Percentiles rank a stretch among this genome's conserved stretches.
Conservation (phyloP, 2,113 vertebrate genomes). For the Callopanchax toddi region DNA sequence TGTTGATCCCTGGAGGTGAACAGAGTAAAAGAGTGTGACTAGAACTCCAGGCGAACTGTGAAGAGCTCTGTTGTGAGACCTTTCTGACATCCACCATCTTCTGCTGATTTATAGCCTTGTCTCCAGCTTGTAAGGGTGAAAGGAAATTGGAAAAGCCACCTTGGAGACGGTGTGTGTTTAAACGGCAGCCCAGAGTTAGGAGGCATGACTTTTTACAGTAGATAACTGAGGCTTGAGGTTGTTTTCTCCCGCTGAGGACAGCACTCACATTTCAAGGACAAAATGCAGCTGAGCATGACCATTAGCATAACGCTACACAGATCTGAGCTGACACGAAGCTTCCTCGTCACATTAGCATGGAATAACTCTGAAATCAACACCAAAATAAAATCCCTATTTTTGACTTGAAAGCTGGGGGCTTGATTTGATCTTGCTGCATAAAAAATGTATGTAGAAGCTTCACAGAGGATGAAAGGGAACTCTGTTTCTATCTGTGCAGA, state of each 20-base stretch:
- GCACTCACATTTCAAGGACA: conserved; percentile 43
- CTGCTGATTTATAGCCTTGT: conserved; percentile 51
- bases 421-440: no score
- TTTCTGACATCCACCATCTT: conserved; percentile 34
- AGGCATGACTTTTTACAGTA: conserved; percentile 27
- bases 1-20: conserved; percentile 49
- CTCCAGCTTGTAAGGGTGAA: conserved; percentile 38
- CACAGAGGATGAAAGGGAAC: no score
- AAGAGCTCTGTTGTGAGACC: conserved; percentile 36
- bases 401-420: no score
- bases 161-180: conserved; percentile 32
- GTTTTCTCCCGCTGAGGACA: conserved; percentile 29
- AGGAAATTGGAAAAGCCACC: conserved; percentile 53
- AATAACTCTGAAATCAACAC: neutral
- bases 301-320: conserved; percentile 54
- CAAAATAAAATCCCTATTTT: no score
- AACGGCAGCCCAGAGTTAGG: conserved; percentile 19
- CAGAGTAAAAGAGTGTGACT: conserved; percentile 37
- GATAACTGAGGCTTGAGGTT: conserved; percentile 25
- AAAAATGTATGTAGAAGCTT: no score
- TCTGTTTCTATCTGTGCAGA: no score
- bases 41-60: conserved; percentile 42
- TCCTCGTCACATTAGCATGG: conserved; percentile 9
- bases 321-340: conserved; percentile 33
- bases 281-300: conserved; percentile 34